phyloP scores from a whole-genome alignment of 2,797 vertebrate species.

The Lophotriccus pileatus region DNA sequence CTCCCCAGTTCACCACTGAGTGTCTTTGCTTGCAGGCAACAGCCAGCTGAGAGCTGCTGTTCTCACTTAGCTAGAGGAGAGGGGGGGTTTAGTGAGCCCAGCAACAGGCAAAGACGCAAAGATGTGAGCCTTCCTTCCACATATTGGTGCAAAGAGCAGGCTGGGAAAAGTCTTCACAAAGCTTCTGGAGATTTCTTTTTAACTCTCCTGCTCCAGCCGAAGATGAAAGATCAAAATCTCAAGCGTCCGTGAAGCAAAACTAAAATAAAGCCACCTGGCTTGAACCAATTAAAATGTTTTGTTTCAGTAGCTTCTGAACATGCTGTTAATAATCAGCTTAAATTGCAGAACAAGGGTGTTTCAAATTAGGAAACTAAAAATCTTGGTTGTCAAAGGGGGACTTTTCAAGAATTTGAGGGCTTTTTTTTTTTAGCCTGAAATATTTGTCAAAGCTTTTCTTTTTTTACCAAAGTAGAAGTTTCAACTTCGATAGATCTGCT shows the following conservation, averaged over 20 bases:
- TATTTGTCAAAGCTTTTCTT: constrained; percentile 6
- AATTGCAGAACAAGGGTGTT: not conserved
- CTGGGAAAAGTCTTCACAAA: not conserved
- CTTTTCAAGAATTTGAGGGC: not conserved
- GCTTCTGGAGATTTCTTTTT: not conserved
- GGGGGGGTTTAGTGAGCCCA: not conserved
- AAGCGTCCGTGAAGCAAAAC: not conserved
- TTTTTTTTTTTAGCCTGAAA: not conserved
- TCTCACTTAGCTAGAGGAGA: not conserved
- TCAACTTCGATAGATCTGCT: not conserved
- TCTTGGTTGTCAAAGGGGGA: not conserved
- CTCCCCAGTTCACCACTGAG: not conserved
- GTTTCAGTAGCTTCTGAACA: constrained; percentile 16
- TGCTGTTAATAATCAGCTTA: constrained; percentile 22
- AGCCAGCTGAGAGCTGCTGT: not conserved
- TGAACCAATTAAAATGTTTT: constrained; percentile 52
- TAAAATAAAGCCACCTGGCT: not conserved
- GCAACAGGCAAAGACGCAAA: not conserved
- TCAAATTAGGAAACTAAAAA: constrained; percentile 10
- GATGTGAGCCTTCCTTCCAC: not conserved
- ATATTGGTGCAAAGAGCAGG: not conserved
- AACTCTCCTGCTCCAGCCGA: not conserved
- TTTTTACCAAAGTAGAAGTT: not conserved
- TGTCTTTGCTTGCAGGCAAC: not conserved
- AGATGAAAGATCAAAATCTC: not conserved